These are phyloP conservation scores for Polyergus mexicanus DNA, from an alignment of 1,140 invertebrate species.

Conservation along the genomic window DNA sequence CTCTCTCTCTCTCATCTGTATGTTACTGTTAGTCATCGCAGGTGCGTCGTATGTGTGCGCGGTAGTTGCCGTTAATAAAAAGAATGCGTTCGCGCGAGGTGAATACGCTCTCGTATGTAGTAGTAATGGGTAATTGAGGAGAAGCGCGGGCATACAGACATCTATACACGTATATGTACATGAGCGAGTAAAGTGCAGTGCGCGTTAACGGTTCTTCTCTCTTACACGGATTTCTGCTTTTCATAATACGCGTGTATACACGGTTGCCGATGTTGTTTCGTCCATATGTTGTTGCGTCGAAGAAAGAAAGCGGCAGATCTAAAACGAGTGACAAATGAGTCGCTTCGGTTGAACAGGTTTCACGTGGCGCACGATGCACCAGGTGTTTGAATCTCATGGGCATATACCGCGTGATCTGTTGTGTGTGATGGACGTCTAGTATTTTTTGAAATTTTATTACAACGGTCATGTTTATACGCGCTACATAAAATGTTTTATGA, in stretches of 20 bases:
- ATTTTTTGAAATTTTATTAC: not conserved
- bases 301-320: slow-evolving; percentile 53
- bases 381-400: slow-evolving; percentile 46
- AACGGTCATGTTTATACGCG: slow-evolving; percentile 1
- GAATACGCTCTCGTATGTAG: slow-evolving; percentile 30
- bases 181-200: slow-evolving; percentile 32
- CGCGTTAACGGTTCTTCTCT: slow-evolving; percentile 63
- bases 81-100: slow-evolving; percentile 40
- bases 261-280: slow-evolving; percentile 35
- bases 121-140: slow-evolving; percentile 60
- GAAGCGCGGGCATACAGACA: not conserved
- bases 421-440: not conserved
- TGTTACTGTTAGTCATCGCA: slow-evolving; percentile 73
- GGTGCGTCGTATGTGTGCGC: slow-evolving; percentile 66
- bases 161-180: not conserved
- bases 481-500: not conserved
- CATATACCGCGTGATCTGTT: slow-evolving; percentile 4
- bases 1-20: not conserved
- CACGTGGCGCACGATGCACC: slow-evolving; percentile 35
- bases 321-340: slow-evolving; percentile 62
- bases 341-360: slow-evolving; percentile 53
- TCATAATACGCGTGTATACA: slow-evolving; percentile 33
- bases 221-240: slow-evolving; percentile 59
- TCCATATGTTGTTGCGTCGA: slow-evolving; percentile 49
- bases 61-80: slow-evolving; percentile 69